Evolutionary conservation across 2,797 vertebrate genomes (phyloP).

Genomic region (Taeniopygia guttata): DNA sequence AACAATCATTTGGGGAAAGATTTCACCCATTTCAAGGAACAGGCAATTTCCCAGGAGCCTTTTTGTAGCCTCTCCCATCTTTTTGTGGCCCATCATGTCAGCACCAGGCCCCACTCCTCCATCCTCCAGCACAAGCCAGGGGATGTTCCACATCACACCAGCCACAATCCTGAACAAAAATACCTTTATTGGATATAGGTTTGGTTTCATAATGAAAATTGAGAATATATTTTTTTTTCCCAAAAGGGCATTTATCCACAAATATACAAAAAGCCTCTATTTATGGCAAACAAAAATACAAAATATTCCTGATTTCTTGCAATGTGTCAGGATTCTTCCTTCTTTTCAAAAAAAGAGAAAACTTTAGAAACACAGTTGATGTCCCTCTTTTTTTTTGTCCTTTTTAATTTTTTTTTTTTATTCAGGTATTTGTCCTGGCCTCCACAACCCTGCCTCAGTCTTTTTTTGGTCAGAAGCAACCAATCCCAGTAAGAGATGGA

Average conservation of each 20-base stretch:
- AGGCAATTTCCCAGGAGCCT: background rate
- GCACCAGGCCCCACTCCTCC: background rate
- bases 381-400: background rate
- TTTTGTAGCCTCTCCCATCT: background rate
- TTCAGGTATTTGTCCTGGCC: background rate
- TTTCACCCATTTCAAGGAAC: background rate
- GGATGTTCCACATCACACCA: background rate
- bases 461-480: background rate
- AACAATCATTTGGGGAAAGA: background rate
- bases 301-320: background rate
- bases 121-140: background rate
- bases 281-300: background rate
- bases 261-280: conserved; percentile 52
- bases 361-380: background rate
- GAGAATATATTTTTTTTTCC: background rate
- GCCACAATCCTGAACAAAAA: conserved; percentile 31
- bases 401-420: background rate
- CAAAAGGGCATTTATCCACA: conserved; percentile 4
- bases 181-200: conserved; percentile 28
- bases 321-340: background rate
- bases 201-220: conserved; percentile 8
- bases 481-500: background rate
- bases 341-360: background rate
- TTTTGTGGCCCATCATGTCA: background rate
- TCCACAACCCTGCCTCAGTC: background rate